Percentiles rank a stretch among this genome's conserved stretches.
Conservation (phyloP, 1,140 invertebrate genomes). For the Cylas formicarius region DNA sequence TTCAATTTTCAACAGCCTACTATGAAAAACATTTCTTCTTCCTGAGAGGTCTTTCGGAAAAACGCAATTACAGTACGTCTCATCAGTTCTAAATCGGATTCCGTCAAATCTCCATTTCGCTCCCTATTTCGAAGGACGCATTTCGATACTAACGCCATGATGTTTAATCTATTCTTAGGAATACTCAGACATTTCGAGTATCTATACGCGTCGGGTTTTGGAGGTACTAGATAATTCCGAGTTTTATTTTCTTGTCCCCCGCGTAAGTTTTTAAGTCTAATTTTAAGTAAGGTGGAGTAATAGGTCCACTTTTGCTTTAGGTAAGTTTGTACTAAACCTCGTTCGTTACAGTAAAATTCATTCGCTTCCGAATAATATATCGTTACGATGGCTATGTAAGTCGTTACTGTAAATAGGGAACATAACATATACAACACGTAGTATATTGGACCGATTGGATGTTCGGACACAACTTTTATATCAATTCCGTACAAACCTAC, state of each 20-base stretch:
- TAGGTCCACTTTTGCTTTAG: conserved; percentile 19
- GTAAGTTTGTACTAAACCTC: conserved; percentile 11
- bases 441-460: conserved; percentile 15
- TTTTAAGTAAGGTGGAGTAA: conserved; percentile 16
- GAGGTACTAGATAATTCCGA: conserved; percentile 7
- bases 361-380: conserved; percentile 21
- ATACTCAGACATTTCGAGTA: conserved; percentile 19
- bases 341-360: conserved; percentile 14
- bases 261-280: conserved; percentile 5
- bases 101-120: neutral
- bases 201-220: conserved; percentile 19
- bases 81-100: conserved; percentile 15
- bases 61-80: conserved; percentile 9
- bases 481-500: conserved; percentile 10
- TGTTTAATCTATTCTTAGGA: conserved; percentile 14
- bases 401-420: conserved; percentile 18
- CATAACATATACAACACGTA: conserved; percentile 21
- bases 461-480: conserved; percentile 4
- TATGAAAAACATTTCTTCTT: conserved; percentile 10
- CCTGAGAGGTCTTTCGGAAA: conserved; percentile 3
- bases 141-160: conserved; percentile 16
- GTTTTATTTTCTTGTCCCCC: conserved; percentile 3
- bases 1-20: conserved; percentile 8
- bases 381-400: conserved; percentile 26
- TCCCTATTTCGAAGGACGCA: conserved; percentile 12